Conservation (phyloP, 1,140 invertebrate species). For the Macrobrachium nipponense region DNA sequence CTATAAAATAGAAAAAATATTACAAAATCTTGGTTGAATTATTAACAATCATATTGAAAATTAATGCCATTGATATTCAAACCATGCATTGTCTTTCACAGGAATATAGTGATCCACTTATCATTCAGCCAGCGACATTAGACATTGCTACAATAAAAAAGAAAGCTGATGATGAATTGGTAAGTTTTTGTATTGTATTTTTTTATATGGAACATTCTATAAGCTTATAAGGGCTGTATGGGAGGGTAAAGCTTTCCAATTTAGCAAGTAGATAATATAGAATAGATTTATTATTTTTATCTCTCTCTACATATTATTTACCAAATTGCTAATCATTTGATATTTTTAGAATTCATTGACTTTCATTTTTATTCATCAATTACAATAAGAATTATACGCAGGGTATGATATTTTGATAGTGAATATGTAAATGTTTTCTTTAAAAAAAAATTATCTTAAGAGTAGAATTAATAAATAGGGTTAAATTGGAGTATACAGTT, state of each 20-base stretch:
- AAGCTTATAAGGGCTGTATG: too few species aligned
- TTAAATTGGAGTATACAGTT: too few species aligned
- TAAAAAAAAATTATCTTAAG: slow-evolving; percentile 17
- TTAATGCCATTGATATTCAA: background rate
- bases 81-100: slow-evolving; percentile 68
- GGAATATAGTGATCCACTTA: slow-evolving; percentile 86
- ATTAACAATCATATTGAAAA: background rate
- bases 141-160: slow-evolving; percentile 89
- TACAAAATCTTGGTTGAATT: too few species aligned
- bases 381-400: background rate
- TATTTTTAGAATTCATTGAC: too few species aligned
- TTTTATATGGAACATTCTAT: background rate
- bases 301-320: too few species aligned
- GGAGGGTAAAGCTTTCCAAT: too few species aligned
- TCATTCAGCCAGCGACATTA: slow-evolving; percentile 87
- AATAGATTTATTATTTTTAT: too few species aligned
- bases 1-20: too few species aligned
- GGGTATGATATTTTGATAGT: too few species aligned
- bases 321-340: too few species aligned
- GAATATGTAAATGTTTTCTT: background rate
- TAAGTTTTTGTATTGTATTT: slow-evolving; percentile 65
- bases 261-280: too few species aligned
- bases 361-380: too few species aligned
- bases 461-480: background rate
- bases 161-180: slow-evolving; percentile 80